Percentiles rank a stretch among this genome's conserved stretches.
These are phyloP conservation scores for Cynopterus sphinx DNA, from an alignment of 2,797 vertebrate genomes.

Conservation along the genomic window DNA sequence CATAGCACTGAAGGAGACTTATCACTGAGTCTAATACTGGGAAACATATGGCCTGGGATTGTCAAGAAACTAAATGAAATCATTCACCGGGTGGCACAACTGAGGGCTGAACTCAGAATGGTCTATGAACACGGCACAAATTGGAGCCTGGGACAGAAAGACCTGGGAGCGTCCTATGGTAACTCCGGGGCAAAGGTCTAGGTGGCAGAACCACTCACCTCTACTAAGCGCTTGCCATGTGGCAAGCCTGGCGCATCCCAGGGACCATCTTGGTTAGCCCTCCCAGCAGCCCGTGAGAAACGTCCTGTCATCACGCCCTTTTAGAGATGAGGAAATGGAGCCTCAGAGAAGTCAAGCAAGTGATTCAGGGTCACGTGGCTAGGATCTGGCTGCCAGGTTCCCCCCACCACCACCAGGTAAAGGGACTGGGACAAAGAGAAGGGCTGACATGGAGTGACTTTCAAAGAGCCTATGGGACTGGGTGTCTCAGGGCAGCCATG, in stretches of 20 bases:
- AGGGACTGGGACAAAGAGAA: not conserved
- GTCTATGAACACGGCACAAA: fast-evolving
- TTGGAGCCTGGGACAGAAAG: not conserved
- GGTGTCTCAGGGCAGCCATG: not conserved
- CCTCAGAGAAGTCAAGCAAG: not conserved
- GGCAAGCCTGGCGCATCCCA: not conserved
- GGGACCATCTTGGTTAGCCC: not conserved
- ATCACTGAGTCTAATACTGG: not conserved
- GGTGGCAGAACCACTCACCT: not conserved
- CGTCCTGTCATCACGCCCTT: not conserved
- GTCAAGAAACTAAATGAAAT: not conserved
- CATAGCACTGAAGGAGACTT: not conserved
- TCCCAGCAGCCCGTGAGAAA: not conserved
- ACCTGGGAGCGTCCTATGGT: not conserved
- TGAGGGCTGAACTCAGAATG: not conserved
- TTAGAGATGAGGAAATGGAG: not conserved
- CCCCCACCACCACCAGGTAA: not conserved
- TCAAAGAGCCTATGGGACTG: not conserved
- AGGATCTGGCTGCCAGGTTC: not conserved
- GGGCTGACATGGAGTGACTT: not conserved
- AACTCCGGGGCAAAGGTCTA: not conserved
- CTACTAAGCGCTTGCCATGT: not conserved
- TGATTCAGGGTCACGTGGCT: not conserved
- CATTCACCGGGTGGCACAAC: too few relatives aligned
- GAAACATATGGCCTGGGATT: not conserved